Conservation (phyloP, 1,140 invertebrate genomes). For the Cydia splendana region DNA sequence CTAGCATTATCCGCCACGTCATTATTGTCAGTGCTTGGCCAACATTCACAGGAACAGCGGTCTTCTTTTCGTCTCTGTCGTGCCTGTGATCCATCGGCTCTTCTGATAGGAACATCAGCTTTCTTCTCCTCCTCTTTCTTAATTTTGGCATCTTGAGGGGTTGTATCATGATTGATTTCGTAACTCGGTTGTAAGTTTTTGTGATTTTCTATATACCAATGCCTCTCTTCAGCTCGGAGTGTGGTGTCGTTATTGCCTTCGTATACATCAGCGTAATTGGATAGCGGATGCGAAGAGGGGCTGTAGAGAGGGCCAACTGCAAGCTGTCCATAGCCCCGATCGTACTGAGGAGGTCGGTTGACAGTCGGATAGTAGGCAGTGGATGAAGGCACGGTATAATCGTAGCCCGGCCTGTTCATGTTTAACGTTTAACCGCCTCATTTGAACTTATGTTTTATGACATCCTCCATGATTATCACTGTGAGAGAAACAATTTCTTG, state of each 20-base stretch:
- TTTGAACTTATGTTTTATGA: conserved; percentile 65
- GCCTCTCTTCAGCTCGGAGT: conserved; percentile 75
- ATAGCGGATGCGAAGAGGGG: conserved; percentile 66
- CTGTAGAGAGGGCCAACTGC: conserved; percentile 66
- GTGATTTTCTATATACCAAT: conserved; percentile 80
- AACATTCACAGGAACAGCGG: conserved; percentile 78
- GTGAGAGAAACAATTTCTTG: conserved; percentile 38
- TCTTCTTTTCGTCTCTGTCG: conserved; percentile 75
- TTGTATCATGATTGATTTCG: conserved; percentile 56
- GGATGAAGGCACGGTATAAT: conserved; percentile 71
- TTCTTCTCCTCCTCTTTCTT: conserved; percentile 77
- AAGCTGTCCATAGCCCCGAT: conserved; percentile 67
- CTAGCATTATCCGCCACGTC: conserved; percentile 57
- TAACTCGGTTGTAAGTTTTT: conserved; percentile 71
- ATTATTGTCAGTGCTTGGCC: conserved; percentile 75
- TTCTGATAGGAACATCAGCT: conserved; percentile 59
- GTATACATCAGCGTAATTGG: conserved; percentile 75
- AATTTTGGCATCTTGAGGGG: conserved; percentile 72
- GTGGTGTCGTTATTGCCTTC: conserved; percentile 79
- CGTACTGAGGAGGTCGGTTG: conserved; percentile 72
- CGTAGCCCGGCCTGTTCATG: conserved; percentile 77
- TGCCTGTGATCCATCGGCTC: conserved; percentile 61
- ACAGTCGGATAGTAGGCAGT: conserved; percentile 69
- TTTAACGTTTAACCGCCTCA: conserved; percentile 70
- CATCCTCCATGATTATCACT: conserved; percentile 48